These are phyloP conservation scores for Automeris io DNA, from an alignment of 2,888 invertebrate genomes.

Conservation along the genomic window DNA sequence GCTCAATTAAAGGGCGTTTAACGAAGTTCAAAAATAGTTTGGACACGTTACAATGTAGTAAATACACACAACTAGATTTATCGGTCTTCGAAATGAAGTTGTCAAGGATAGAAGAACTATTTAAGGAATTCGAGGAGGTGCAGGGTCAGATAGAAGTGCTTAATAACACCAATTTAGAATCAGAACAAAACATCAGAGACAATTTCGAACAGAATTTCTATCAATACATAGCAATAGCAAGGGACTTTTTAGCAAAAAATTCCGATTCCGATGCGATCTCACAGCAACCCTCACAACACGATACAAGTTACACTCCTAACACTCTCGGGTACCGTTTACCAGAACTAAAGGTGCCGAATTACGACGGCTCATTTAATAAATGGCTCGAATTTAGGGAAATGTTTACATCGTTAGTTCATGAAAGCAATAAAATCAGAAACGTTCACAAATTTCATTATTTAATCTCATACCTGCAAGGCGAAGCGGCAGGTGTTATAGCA, in stretches of 20 bases:
- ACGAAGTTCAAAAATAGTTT: neutral
- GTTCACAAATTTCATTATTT: conserved; percentile 17
- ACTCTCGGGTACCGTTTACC: conserved; percentile 9
- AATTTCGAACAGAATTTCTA: neutral
- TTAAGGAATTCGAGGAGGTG: neutral
- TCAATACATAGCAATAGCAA: neutral
- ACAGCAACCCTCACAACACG: neutral
- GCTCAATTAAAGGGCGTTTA: conserved; percentile 1
- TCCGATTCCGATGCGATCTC: neutral
- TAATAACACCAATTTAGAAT: neutral
- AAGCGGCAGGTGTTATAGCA: conserved; percentile 13
- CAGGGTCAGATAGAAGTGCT: neutral
- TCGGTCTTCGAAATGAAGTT: neutral
- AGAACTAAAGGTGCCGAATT: conserved; percentile 14
- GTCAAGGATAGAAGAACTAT: neutral
- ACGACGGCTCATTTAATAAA: conserved; percentile 15
- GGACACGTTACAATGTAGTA: neutral
- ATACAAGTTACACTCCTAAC: neutral
- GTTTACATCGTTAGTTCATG: conserved; percentile 16
- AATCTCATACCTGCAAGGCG: conserved; percentile 16
- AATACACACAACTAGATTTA: neutral
- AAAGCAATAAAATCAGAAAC: no score
- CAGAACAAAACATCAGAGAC: neutral
- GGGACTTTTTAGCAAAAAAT: neutral
- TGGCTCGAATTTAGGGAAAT: conserved; percentile 21